A percentile compares a stretch with the other conserved stretches of the same genome.
Evolutionary conservation across 2,797 vertebrate species (phyloP).

Genomic region (Acanthornis magna): DNA sequence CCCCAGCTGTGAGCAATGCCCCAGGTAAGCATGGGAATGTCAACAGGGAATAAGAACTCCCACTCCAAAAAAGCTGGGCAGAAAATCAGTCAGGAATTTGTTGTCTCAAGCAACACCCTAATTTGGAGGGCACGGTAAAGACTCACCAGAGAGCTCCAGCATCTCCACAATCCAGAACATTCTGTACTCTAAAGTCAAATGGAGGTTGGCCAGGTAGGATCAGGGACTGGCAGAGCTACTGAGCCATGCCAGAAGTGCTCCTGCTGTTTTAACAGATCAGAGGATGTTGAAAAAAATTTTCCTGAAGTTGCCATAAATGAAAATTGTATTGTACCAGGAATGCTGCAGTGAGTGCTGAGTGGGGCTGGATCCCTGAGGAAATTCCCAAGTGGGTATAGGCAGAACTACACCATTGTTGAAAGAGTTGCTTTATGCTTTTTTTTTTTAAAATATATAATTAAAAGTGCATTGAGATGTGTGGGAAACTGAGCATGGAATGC

Average conservation of each 20-base stretch:
- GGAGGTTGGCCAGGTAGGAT: not conserved
- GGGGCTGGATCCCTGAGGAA: not conserved
- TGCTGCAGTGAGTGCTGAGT: not conserved
- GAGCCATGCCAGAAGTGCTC: not conserved
- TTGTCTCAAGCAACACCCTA: not conserved
- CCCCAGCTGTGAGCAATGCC: not conserved
- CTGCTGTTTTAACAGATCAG: not conserved
- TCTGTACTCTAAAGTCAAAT: not conserved
- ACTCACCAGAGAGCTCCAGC: not conserved
- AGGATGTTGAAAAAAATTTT: not conserved
- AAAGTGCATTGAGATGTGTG: not conserved
- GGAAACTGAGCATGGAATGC: not conserved
- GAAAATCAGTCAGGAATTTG: not conserved
- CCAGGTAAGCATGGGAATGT: not conserved
- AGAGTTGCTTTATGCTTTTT: not conserved
- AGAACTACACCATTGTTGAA: not conserved
- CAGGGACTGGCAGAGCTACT: not conserved
- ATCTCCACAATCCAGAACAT: accelerated
- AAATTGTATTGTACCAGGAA: not conserved
- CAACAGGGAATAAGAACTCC: not conserved
- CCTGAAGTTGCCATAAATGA: not conserved
- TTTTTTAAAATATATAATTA: too few relatives aligned
- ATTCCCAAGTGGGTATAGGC: not conserved
- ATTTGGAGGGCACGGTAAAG: not conserved
- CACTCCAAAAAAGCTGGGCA: not conserved